Conservation (phyloP, 2,113 vertebrate species). For the Cyprinodon tularosa region DNA sequence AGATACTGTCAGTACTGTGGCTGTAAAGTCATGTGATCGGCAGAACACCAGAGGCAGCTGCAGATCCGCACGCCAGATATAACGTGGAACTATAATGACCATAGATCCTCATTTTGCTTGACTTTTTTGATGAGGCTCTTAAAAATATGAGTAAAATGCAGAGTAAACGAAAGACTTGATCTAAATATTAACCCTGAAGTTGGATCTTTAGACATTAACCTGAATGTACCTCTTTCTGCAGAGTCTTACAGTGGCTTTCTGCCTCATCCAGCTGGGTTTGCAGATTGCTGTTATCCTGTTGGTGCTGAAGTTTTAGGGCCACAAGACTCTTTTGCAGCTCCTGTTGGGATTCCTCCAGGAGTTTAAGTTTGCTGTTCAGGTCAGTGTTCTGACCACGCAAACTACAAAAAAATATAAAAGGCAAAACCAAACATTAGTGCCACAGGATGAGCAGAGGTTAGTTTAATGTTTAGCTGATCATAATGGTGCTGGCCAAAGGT, state of each 20-base stretch:
- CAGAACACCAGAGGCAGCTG: slow-evolving; percentile 16
- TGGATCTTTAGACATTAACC: neutral
- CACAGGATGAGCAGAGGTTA: neutral
- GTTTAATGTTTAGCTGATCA: neutral
- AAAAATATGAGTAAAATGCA: neutral
- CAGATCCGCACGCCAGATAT: neutral
- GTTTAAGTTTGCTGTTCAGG: slow-evolving; percentile 85
- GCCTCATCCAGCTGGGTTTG: slow-evolving; percentile 90
- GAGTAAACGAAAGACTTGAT: neutral
- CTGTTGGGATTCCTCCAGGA: slow-evolving; percentile 86
- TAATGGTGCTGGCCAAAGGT: neutral
- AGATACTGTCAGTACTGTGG: slow-evolving; percentile 13
- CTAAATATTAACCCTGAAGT: neutral
- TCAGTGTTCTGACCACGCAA: slow-evolving; percentile 88
- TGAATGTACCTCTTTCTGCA: slow-evolving; percentile 89
- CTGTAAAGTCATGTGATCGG: slow-evolving; percentile 19
- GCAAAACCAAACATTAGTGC: slow-evolving; percentile 7
- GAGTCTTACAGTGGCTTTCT: slow-evolving; percentile 85
- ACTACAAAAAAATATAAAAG: slow-evolving; percentile 74
- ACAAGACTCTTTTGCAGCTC: slow-evolving; percentile 88
- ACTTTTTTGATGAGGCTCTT: neutral
- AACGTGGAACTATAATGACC: neutral
- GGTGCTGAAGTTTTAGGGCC: slow-evolving; percentile 88
- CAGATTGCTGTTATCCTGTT: slow-evolving; percentile 84
- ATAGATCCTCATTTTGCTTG: neutral